phyloP scores from a whole-genome alignment of 2,797 vertebrate species.

The Delichon dasypus region DNA sequence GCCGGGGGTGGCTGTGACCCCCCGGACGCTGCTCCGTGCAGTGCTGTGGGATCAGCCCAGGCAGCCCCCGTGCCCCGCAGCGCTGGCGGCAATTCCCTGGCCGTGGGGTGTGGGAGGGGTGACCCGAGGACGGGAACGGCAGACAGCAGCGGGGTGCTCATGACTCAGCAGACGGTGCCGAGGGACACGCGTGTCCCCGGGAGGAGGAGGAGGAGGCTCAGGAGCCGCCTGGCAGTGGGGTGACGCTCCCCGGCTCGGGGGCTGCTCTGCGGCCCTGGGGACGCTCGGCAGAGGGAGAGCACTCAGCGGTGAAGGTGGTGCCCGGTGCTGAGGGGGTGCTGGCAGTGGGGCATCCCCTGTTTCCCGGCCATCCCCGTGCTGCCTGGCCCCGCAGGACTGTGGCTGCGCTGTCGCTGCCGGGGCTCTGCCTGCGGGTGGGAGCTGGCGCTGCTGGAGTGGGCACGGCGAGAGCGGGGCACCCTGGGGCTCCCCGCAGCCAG shows the following conservation, averaged over 20 bases:
- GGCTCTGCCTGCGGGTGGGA: background rate
- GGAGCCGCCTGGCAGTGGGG: background rate
- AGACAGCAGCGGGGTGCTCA: background rate
- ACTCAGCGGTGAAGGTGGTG: fast-evolving
- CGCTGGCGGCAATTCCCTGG: too few relatives aligned
- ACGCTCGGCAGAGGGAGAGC: background rate
- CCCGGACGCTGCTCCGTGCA: background rate
- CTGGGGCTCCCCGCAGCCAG: background rate
- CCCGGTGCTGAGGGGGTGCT: background rate
- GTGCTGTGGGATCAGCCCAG: background rate
- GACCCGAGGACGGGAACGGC: background rate
- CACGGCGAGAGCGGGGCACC: background rate
- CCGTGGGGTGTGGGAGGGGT: background rate
- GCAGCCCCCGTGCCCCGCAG: too few relatives aligned
- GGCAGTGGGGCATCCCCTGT: fast-evolving
- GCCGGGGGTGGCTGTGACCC: background rate
- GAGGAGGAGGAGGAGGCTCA: background rate
- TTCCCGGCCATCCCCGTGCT: background rate
- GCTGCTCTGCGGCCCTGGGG: background rate
- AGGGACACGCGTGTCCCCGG: background rate
- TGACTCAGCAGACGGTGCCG: background rate
- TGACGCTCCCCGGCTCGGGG: background rate
- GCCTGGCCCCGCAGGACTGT: background rate
- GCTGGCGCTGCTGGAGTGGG: fast-evolving
- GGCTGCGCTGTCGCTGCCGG: background rate